Evolutionary conservation across 1,140 invertebrate genomes (phyloP).

Genomic region (Hylaeus anthracinus): DNA sequence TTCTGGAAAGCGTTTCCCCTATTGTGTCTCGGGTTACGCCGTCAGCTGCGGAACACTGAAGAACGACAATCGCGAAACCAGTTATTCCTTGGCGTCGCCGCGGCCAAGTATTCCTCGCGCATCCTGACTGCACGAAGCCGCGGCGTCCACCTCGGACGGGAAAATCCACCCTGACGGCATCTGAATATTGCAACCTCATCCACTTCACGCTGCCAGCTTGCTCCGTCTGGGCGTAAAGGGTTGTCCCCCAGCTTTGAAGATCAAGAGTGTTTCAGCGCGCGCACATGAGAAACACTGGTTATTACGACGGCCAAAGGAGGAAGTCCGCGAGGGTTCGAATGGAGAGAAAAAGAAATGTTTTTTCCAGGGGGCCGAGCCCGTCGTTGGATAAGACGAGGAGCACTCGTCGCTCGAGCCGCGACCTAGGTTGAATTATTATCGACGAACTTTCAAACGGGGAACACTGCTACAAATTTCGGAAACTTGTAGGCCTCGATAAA

Average conservation of each 20-base stretch:
- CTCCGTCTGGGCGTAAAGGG: slow-evolving; percentile 40
- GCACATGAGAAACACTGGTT: slow-evolving; percentile 43
- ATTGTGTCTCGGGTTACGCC: slow-evolving; percentile 1
- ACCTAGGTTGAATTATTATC: too few relatives aligned
- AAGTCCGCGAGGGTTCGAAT: neutral
- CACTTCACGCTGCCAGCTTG: slow-evolving; percentile 53
- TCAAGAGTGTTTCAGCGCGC: slow-evolving; percentile 41
- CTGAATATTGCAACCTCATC: slow-evolving; percentile 66
- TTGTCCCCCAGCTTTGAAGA: slow-evolving; percentile 49
- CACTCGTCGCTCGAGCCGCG: too few relatives aligned
- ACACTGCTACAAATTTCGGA: too few relatives aligned
- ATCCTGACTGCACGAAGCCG: slow-evolving; percentile 40
- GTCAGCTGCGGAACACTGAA: neutral
- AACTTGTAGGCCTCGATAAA: too few relatives aligned
- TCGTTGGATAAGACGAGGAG: neutral
- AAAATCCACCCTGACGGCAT: slow-evolving; percentile 58
- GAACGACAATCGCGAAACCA: slow-evolving; percentile 40
- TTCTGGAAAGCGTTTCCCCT: neutral
- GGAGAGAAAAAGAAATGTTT: slow-evolving; percentile 4
- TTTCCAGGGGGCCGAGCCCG: neutral
- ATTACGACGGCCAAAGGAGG: slow-evolving; percentile 26
- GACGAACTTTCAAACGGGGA: too few relatives aligned
- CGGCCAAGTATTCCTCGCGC: slow-evolving; percentile 24
- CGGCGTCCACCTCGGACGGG: slow-evolving; percentile 45
- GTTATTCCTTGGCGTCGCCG: slow-evolving; percentile 24